These are phyloP conservation scores for Norana najaformis DNA, from an alignment of 2,888 invertebrate species.

Conservation along the genomic window DNA sequence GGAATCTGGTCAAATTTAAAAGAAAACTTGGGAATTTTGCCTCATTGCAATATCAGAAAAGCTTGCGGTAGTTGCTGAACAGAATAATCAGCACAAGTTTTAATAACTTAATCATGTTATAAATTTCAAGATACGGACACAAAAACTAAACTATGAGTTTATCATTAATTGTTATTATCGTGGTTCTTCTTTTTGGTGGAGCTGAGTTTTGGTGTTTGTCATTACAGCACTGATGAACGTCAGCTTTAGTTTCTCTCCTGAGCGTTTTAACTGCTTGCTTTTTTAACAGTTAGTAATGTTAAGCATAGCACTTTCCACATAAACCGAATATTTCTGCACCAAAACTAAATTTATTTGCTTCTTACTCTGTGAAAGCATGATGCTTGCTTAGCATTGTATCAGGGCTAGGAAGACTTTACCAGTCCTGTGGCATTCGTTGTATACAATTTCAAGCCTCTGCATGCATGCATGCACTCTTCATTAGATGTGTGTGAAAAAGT, in stretches of 20 bases:
- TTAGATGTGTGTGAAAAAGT: conserved; percentile 5
- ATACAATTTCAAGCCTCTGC: not conserved
- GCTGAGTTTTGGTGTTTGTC: not conserved
- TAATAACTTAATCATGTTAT: too few relatives aligned
- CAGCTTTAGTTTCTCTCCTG: not conserved
- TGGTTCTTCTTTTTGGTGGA: not conserved
- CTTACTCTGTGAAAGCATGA: too few relatives aligned
- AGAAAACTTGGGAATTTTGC: too few relatives aligned
- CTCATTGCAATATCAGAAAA: too few relatives aligned
- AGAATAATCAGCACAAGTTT: too few relatives aligned
- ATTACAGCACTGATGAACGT: not conserved
- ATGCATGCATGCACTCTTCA: not conserved
- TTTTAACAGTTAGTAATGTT: not conserved
- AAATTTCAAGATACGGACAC: too few relatives aligned
- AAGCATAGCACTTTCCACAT: too few relatives aligned
- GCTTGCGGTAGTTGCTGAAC: too few relatives aligned
- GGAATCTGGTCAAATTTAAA: too few relatives aligned
- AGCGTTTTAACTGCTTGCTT: not conserved
- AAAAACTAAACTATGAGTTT: too few relatives aligned
- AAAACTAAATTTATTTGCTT: not conserved
- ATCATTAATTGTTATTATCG: too few relatives aligned
- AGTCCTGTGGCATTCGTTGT: not conserved
- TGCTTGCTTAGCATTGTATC: not conserved
- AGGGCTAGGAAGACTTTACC: not conserved
- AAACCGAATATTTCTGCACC: not conserved